Evolutionary conservation across 2,888 invertebrate genomes (phyloP).

Genomic region (Itoplectis maculator): DNA sequence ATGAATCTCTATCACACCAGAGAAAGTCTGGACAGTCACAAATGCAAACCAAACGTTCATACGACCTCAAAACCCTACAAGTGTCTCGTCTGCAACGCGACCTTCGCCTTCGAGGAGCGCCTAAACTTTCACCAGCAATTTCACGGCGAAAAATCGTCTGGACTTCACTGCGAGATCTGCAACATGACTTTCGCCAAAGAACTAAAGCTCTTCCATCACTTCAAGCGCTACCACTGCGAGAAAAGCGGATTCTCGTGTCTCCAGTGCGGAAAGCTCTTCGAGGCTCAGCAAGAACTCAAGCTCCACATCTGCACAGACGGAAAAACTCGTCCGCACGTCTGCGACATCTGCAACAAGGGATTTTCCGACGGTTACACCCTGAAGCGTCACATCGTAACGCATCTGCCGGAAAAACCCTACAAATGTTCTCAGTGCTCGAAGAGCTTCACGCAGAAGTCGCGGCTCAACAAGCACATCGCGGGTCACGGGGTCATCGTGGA

Average conservation of each 20-base stretch:
- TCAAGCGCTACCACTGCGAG: conserved; percentile 77
- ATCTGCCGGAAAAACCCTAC: conserved; percentile 78
- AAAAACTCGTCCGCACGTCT: conserved; percentile 77
- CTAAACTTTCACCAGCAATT: conserved; percentile 77
- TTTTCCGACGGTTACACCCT: conserved; percentile 78
- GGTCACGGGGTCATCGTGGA: conserved; percentile 75
- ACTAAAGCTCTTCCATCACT: conserved; percentile 76
- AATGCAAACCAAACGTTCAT: conserved; percentile 76
- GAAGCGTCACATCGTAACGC: conserved; percentile 78
- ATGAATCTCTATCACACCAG: conserved; percentile 78
- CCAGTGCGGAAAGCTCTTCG: conserved; percentile 78
- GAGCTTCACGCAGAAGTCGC: conserved; percentile 78
- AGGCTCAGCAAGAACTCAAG: conserved; percentile 72
- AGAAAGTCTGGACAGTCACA: conserved; percentile 75
- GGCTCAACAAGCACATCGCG: conserved; percentile 77
- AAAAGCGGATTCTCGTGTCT: conserved; percentile 75
- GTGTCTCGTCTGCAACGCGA: conserved; percentile 72
- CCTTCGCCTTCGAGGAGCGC: conserved; percentile 76
- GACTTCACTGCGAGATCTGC: conserved; percentile 75
- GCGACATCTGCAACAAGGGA: conserved; percentile 78
- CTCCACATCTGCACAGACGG: conserved; percentile 76
- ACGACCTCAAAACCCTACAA: conserved; percentile 75
- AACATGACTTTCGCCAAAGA: conserved; percentile 77
- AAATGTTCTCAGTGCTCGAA: conserved; percentile 77
- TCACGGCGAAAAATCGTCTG: conserved; percentile 72